A percentile compares a stretch with the other conserved stretches of the same genome.
Conservation (phyloP, 2,113 vertebrate genomes). For the Poicephalus meyeri region DNA sequence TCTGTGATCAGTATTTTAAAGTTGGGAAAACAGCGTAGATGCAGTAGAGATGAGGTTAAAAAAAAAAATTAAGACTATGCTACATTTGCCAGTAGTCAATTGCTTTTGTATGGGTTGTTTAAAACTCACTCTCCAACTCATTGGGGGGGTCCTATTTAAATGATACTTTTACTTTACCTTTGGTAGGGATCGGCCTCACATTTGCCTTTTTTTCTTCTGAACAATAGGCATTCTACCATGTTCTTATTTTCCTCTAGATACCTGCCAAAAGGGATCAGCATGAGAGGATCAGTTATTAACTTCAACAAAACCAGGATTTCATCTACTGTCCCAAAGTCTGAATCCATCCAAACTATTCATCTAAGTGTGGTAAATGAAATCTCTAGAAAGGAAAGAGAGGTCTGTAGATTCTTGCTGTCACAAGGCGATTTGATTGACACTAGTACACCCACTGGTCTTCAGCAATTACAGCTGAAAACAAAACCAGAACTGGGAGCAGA, state of each 20-base stretch:
- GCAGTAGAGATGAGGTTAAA: not conserved
- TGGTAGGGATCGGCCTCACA: not conserved
- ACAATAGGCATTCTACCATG: not conserved
- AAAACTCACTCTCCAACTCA: not conserved
- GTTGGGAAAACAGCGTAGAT: not conserved
- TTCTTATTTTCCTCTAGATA: not conserved
- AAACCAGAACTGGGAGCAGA: not conserved
- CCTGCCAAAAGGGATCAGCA: not conserved
- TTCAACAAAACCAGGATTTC: not conserved
- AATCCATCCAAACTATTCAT: not conserved
- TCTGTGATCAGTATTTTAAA: not conserved
- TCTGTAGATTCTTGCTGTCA: not conserved
- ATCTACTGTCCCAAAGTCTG: not conserved
- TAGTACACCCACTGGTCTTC: constrained; percentile 8
- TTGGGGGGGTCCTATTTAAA: not conserved
- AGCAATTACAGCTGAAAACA: not conserved
- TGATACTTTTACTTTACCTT: not conserved
- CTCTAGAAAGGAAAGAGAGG: not conserved
- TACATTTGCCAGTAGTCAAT: not conserved
- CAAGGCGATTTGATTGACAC: not conserved
- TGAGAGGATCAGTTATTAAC: not conserved
- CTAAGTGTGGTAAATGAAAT: not conserved
- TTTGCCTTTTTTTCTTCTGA: not conserved
- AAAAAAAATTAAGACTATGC: not conserved
- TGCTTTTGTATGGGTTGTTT: not conserved